phyloP scores from a whole-genome alignment of 2,888 invertebrate genomes.

The Metallyticus violacea region DNA sequence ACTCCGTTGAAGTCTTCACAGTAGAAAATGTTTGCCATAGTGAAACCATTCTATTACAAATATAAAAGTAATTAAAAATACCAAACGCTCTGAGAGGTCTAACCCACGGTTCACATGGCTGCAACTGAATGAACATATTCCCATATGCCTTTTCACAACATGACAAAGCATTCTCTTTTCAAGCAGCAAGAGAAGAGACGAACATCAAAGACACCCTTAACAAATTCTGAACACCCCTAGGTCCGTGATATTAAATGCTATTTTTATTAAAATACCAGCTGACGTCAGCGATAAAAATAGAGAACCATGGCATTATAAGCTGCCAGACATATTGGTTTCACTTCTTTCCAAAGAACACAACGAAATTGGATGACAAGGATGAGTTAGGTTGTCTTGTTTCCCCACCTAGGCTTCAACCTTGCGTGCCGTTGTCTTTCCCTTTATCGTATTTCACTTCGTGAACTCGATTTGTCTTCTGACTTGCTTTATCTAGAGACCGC shows the following conservation, averaged over 20 bases:
- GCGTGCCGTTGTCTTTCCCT: not conserved
- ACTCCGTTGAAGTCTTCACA: too few species aligned
- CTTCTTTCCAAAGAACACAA: not conserved
- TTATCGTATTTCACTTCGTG: not conserved
- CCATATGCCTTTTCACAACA: too few species aligned
- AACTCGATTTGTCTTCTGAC: not conserved
- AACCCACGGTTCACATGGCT: too few species aligned
- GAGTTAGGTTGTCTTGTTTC: not conserved
- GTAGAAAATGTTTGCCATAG: too few species aligned
- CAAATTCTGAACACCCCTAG: not conserved
- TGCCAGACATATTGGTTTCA: not conserved
- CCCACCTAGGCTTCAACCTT: not conserved
- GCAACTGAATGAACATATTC: too few species aligned
- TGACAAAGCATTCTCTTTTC: too few species aligned
- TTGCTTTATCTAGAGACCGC: not conserved
- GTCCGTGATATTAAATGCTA: not conserved
- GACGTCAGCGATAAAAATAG: not conserved
- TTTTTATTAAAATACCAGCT: not conserved
- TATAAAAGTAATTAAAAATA: too few species aligned
- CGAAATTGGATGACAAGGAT: not conserved
- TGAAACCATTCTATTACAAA: too few species aligned
- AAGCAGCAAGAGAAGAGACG: not conserved
- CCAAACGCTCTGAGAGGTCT: too few species aligned
- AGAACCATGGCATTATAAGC: not conserved
- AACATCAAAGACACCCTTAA: not conserved